Conservation (phyloP, 2,888 invertebrate genomes). For the Lordiphosa fenestrarum region DNA sequence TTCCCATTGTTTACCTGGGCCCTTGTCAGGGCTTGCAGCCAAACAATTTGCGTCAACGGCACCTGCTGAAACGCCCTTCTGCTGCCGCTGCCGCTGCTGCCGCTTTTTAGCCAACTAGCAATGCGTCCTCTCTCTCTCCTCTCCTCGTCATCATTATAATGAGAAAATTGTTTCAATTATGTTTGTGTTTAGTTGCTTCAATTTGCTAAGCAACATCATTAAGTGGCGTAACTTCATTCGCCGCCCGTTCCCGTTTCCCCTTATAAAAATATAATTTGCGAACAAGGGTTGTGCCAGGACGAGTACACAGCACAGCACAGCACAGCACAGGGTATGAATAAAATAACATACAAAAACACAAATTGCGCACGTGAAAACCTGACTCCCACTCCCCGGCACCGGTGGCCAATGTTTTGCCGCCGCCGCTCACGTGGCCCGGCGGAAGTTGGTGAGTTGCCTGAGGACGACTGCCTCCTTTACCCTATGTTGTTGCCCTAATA, state of each 20-base stretch:
- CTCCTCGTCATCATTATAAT: constrained; percentile 65
- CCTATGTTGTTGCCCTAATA: constrained; percentile 46
- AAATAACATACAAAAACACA: constrained; percentile 45
- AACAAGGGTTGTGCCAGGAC: constrained; percentile 20
- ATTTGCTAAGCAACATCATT: constrained; percentile 76
- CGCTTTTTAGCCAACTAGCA: constrained; percentile 14
- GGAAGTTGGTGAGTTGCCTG: constrained; percentile 40
- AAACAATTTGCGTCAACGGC: constrained; percentile 70
- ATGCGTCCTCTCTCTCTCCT: constrained; percentile 40
- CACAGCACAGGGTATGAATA: constrained; percentile 44
- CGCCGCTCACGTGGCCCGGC: constrained; percentile 39
- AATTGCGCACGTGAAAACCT: constrained; percentile 48
- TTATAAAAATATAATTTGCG: constrained; percentile 65
- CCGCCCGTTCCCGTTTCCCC: constrained; percentile 11
- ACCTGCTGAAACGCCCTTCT: constrained; percentile 47
- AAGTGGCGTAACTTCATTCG: constrained; percentile 66
- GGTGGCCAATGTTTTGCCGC: constrained; percentile 20
- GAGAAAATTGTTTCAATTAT: constrained; percentile 75
- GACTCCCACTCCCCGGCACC: constrained; percentile 11
- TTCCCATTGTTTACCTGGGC: constrained; percentile 62
- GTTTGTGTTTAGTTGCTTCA: constrained; percentile 75
- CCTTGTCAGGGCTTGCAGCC: constrained; percentile 61
- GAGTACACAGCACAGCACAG: too few relatives aligned
- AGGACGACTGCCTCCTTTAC: too few relatives aligned
- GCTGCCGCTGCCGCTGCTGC: constrained; percentile 5